phyloP scores from a whole-genome alignment of 2,888 invertebrate genomes.

The Sminthurides aquaticus region DNA sequence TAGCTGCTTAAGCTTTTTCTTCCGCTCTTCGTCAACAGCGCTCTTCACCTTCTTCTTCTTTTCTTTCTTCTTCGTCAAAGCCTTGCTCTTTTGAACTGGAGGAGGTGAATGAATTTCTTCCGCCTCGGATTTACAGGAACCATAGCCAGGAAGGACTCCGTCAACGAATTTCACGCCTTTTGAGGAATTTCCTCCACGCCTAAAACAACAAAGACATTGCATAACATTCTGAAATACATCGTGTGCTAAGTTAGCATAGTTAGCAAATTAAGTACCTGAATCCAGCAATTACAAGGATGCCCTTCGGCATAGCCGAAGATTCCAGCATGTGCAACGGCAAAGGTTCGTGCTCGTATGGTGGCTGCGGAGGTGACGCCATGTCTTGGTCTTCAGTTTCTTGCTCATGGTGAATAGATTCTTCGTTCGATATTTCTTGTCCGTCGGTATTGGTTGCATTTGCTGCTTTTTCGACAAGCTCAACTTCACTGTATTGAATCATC shows the following conservation, averaged over 20 bases:
- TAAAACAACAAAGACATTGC: neutral
- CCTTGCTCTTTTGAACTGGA: constrained; percentile 4
- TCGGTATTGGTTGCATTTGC: no score
- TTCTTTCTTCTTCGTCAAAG: constrained; percentile 22
- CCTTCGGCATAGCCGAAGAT: constrained; percentile 38
- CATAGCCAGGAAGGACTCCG: constrained; percentile 54
- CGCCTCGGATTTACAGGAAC: constrained; percentile 48
- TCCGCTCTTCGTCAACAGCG: constrained; percentile 47
- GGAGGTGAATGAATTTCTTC: constrained; percentile 58
- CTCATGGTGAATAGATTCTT: constrained; percentile 13
- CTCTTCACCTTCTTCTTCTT: constrained; percentile 20
- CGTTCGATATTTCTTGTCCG: neutral
- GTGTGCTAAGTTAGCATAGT: neutral
- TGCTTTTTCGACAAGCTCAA: no score
- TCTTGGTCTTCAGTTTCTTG: constrained; percentile 13
- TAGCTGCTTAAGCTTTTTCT: constrained; percentile 52
- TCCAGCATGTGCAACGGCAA: constrained; percentile 9
- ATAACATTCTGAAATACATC: constrained; percentile 5
- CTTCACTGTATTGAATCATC: no score
- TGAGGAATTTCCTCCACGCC: constrained; percentile 4
- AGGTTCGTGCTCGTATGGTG: constrained; percentile 1
- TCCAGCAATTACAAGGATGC: constrained; percentile 54
- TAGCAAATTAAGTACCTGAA: constrained; percentile 45
- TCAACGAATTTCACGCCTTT: constrained; percentile 55
- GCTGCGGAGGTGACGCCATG: constrained; percentile 5